Evolutionary conservation across 2,797 vertebrate genomes (phyloP), one percentile per base, ranked within the genome.

Genomic region (Telmatherina bonti): DNA sequence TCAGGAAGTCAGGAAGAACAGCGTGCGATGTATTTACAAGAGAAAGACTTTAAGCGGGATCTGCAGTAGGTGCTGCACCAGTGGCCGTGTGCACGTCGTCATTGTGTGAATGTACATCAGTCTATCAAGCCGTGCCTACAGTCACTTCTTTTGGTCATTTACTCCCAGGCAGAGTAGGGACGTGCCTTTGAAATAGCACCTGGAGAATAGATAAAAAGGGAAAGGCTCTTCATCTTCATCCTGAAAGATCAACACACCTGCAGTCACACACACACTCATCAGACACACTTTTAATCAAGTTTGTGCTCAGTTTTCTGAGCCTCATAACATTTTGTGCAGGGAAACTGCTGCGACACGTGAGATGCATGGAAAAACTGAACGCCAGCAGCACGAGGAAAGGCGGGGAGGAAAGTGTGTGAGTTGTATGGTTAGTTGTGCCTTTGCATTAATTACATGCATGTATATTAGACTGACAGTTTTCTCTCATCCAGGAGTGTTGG

Each of bases 181-280:
- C 15, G 88, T 92, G 91, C 89, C 88, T 91, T 92, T 90, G 85
- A 86, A 87, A 88, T 72, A 84, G 73, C 85, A 90, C 76, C 86
- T 75, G 81, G 70, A 72, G 68, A 76, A 66, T 65, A 62, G 72
- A 84, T 81, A 64, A 77, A 41, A 87, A 85, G 67, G 69, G 74
- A 81, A 78, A 72, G 71, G 73, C 66, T 79, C 72, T 75, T 78
- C 67, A 76, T 76, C 72, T 68, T 76, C 74, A 81, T 80, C 71
- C 57, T 60, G 62, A 77, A 52, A 76, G 54, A 77, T 53, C 51
- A 76, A 72, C 64, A 79, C 75, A 84, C 74, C 67, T 82, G 74
- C 56, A 64, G 58, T 38, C 52, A 58, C 64, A 70, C 64, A 70
- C 12, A 49, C 49, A 56, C 52, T 41, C 70, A 41, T 59, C 41